Evolutionary conservation across 2,113 vertebrate species (phyloP).

Genomic region (Empidonax traillii): DNA sequence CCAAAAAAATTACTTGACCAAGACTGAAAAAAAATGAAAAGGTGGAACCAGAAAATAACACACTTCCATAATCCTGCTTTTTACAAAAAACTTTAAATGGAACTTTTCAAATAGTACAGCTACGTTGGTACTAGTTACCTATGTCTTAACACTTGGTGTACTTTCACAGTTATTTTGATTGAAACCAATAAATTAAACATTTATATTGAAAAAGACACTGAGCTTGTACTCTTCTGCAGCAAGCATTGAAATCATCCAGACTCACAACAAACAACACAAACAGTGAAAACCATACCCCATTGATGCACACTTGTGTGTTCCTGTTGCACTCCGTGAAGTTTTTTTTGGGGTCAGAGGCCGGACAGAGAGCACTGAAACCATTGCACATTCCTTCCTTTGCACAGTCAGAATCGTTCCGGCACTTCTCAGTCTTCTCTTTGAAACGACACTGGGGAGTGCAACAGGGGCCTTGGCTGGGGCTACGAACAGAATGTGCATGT

Average conservation of each 20-base stretch:
- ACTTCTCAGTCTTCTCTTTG: slow-evolving; percentile 71
- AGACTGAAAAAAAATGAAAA: not conserved
- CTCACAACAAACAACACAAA: not conserved
- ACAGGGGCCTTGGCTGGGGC: slow-evolving; percentile 95
- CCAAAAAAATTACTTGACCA: not conserved
- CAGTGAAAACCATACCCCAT: slow-evolving; percentile 78
- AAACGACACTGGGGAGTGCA: slow-evolving; percentile 82
- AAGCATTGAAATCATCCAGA: fast-evolving
- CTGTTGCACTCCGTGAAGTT: slow-evolving; percentile 89
- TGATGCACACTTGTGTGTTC: slow-evolving; percentile 93
- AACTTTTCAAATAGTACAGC: not conserved
- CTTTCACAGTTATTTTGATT: not conserved
- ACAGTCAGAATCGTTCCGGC: slow-evolving; percentile 88
- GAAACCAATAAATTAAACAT: not conserved
- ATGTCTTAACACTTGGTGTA: not conserved
- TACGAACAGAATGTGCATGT: slow-evolving; percentile 13
- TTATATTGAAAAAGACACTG: not conserved
- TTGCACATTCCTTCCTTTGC: slow-evolving; percentile 84
- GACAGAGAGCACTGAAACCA: slow-evolving; percentile 83
- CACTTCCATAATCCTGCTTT: not conserved
- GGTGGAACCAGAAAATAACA: not conserved
- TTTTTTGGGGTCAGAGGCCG: slow-evolving; percentile 81
- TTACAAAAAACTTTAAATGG: not conserved
- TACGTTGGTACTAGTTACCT: not conserved
- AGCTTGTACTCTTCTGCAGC: not conserved